These are phyloP conservation scores for Trissolcus basalis DNA, from an alignment of 1,140 invertebrate species.

Conservation along the genomic window DNA sequence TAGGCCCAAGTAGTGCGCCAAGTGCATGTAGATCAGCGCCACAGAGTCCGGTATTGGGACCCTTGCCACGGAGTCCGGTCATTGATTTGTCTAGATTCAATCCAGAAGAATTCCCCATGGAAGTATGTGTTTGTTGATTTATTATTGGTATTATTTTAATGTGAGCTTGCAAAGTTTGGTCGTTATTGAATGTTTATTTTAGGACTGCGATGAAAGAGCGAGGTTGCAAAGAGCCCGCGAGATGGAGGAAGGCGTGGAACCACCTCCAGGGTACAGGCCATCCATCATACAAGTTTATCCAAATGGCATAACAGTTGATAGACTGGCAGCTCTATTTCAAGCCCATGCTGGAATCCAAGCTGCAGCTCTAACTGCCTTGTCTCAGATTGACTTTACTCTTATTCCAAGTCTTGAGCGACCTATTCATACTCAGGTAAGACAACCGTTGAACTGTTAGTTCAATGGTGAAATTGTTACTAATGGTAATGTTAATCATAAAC, in stretches of 20 bases:
- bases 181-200: conserved; percentile 4
- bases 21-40: conserved; percentile 73
- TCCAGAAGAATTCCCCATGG: conserved; percentile 79
- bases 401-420: conserved; percentile 75
- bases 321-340: conserved; percentile 79
- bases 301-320: conserved; percentile 79
- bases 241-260: conserved; percentile 86
- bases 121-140: conserved; percentile 58
- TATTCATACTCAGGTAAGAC: conserved; percentile 89
- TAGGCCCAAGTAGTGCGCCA: conserved; percentile 65
- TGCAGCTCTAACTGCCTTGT: conserved; percentile 74
- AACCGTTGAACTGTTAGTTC: too few relatives aligned
- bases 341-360: conserved; percentile 76
- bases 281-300: conserved; percentile 76
- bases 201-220: conserved; percentile 84
- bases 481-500: too few relatives aligned
- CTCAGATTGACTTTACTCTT: conserved; percentile 75
- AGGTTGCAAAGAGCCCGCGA: conserved; percentile 83
- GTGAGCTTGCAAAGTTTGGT: too few relatives aligned
- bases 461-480: too few relatives aligned
- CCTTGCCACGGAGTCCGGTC: conserved; percentile 73
- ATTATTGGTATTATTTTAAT: too few relatives aligned
- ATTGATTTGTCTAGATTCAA: conserved; percentile 80
- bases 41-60: conserved; percentile 68
- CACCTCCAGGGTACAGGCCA: conserved; percentile 79